Evolutionary conservation across 2,797 vertebrate species (phyloP), one percentile per base, ranked within the genome.

Genomic region (Carcharodon carcharias): DNA sequence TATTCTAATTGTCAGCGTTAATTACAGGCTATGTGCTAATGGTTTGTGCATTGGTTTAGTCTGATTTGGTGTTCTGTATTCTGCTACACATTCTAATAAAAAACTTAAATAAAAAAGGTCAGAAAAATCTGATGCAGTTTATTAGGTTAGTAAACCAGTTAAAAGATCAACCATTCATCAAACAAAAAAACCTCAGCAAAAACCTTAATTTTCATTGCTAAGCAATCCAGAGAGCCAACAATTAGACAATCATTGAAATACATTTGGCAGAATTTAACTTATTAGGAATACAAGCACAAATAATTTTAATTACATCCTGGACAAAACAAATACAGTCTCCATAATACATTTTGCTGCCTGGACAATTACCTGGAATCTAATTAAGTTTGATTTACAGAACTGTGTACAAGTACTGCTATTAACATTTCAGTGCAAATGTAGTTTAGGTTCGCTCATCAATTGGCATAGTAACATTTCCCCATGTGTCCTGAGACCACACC

Each of bases 121-220:
- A 73, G 67, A 69, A 95, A 95, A 73, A 95, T 95, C 94, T 26
- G 94, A 71, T 95, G 94, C 69, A 95, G 45, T 95, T 95, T 95
- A 95, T 95, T 95, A 77, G 50, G 69, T 95, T 95, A 95, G 94
- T 95, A 71, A 95, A 95, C 50, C 69, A 95, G 94, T 77, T 95
- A 95, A 95, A 95, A 95, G 94, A 77, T 77, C 94, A 95, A 56
- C 26, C 94, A 71, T 73, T 95, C 67, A 54, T n/a, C 94, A 95
- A 95, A 50, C 94, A 56, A 77, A 95, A 95, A 67, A 85, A 85
- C 5, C n/a, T 18, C 67, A 73, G 28, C 18, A 58, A 58, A 71
- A 77, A n/a, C 5, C 94, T 95, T 77, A 95, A 95, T 31, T 77
- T 28, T 73, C 40, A 95, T 77, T 95, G 69, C 69, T 77, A 73